These are phyloP conservation scores for Limenitis arthemis DNA, from an alignment of 2,888 invertebrate genomes.

Conservation along the genomic window DNA sequence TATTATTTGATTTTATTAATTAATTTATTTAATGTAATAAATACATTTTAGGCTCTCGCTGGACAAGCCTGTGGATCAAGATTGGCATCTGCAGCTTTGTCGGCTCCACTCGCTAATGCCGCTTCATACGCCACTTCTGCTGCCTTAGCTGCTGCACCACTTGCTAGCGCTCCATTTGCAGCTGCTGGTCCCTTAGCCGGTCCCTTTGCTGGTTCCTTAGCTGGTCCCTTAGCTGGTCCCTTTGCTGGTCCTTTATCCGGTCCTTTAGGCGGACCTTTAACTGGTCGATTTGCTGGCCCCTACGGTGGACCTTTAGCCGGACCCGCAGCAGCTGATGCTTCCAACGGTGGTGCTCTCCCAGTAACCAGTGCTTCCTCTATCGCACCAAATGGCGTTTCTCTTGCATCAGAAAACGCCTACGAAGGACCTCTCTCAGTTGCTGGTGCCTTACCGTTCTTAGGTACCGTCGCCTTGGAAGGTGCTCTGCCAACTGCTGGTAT, in stretches of 20 bases:
- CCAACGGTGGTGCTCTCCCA: slow-evolving; percentile 26
- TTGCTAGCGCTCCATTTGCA: background rate
- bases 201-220: background rate
- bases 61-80: background rate
- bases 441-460: slow-evolving; percentile 32
- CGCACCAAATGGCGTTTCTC: slow-evolving; percentile 29
- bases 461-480: slow-evolving; percentile 35
- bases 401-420: slow-evolving; percentile 33
- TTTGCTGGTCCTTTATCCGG: background rate
- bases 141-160: slow-evolving; percentile 11
- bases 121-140: slow-evolving; percentile 4
- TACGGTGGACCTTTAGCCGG: slow-evolving; percentile 8
- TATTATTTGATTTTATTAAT: too few species aligned
- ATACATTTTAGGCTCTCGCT: too few species aligned
- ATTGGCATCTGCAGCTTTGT: background rate
- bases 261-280: slow-evolving; percentile 7
- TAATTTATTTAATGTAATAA: too few species aligned
- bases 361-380: slow-evolving; percentile 33
- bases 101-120: slow-evolving; percentile 15
- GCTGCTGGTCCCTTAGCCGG: slow-evolving; percentile 8
- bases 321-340: slow-evolving; percentile 20
- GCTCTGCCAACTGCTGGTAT: slow-evolving; percentile 33
- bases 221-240: background rate
- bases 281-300: background rate
- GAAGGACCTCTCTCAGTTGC: slow-evolving; percentile 30